Percentiles rank a stretch among this genome's conserved stretches.
phyloP scores from a whole-genome alignment of 2,888 invertebrate species.

The Bruchidius siliquastri region DNA sequence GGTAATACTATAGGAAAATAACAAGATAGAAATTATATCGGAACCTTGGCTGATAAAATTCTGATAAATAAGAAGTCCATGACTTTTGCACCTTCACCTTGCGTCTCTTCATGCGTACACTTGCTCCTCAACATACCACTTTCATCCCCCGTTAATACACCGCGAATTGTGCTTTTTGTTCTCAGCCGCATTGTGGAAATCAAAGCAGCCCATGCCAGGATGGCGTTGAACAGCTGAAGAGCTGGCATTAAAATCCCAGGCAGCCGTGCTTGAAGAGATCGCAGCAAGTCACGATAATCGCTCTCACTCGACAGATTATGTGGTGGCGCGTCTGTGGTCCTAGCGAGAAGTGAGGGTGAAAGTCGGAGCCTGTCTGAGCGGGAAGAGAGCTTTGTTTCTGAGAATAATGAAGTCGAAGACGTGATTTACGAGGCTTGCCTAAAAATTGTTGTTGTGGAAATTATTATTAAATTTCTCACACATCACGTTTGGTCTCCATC shows the following conservation, averaged over 20 bases:
- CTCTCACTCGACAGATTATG: background rate
- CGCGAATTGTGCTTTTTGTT: background rate
- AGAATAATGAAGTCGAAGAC: background rate
- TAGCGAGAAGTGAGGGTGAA: background rate
- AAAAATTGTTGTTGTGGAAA: no score
- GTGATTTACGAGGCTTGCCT: background rate
- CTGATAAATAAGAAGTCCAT: no score
- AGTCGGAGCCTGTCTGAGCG: background rate
- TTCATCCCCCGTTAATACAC: background rate
- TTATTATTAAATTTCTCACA: no score
- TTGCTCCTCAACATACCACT: background rate
- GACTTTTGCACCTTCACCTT: no score
- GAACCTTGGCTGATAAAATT: no score
- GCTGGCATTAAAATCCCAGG: background rate
- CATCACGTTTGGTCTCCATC: no score
- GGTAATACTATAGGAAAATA: no score
- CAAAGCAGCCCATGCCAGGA: background rate
- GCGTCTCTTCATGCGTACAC: background rate
- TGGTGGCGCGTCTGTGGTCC: background rate
- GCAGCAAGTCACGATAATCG: background rate
- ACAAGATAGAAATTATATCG: no score
- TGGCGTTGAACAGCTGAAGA: background rate
- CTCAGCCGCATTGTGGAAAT: background rate
- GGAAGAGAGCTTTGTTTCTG: background rate
- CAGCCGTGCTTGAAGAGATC: background rate